Evolutionary conservation across 2,888 invertebrate genomes (phyloP).

Genomic region (Phania funesta): DNA sequence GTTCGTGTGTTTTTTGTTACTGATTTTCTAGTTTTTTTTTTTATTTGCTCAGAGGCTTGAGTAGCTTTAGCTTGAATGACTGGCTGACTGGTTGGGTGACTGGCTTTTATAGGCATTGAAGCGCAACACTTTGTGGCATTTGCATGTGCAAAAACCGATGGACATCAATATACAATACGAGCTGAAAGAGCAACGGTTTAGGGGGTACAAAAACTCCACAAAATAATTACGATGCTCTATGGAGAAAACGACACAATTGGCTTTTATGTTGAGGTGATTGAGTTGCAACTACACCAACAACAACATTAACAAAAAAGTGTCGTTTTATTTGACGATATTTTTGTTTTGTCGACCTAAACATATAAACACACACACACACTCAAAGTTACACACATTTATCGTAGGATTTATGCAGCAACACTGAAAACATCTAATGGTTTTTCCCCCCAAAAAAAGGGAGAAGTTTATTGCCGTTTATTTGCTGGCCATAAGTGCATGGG

Average conservation of each 20-base stretch:
- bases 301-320: constrained; percentile 63
- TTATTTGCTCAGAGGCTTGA: constrained; percentile 47
- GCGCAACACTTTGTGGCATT: constrained; percentile 67
- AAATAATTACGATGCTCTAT: constrained; percentile 67
- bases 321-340: constrained; percentile 71
- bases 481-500: constrained; percentile 61
- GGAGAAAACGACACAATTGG: constrained; percentile 69
- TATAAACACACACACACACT: neutral
- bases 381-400: constrained; percentile 15
- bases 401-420: constrained; percentile 53
- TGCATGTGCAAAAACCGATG: constrained; percentile 63
- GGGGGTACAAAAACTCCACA: constrained; percentile 27
- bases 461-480: constrained; percentile 43
- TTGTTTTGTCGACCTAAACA: constrained; percentile 49
- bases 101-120: constrained; percentile 64
- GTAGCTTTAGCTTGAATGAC: constrained; percentile 54
- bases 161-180: constrained; percentile 53
- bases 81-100: constrained; percentile 52
- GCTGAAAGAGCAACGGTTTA: constrained; percentile 34
- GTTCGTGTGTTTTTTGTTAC: constrained; percentile 46
- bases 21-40: constrained; percentile 5
- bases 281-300: constrained; percentile 71
- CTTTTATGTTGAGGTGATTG: constrained; percentile 75
- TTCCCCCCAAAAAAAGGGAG: constrained; percentile 35
- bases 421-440: constrained; percentile 54